These are phyloP conservation scores for Laterallus jamaicensis DNA, from an alignment of 2,113 vertebrate genomes.

Conservation along the genomic window DNA sequence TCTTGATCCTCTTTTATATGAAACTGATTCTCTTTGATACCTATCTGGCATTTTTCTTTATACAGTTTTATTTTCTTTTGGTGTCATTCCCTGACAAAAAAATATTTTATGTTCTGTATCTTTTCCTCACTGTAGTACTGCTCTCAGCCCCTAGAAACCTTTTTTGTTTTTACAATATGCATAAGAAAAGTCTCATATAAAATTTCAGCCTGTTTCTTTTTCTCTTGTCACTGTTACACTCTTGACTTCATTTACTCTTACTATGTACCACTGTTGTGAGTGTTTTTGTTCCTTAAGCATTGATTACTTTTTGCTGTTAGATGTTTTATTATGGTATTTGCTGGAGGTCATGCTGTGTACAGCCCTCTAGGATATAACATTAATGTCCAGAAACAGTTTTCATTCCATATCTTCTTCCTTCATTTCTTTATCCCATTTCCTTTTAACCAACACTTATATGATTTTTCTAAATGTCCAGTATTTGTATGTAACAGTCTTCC, in stretches of 20 bases:
- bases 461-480: neutral
- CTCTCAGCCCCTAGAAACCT: neutral
- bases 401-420: neutral
- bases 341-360: neutral
- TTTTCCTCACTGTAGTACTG: neutral
- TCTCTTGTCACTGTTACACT: neutral
- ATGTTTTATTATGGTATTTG: neutral
- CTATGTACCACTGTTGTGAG: neutral
- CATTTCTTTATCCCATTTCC: neutral
- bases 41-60: constrained; percentile 11
- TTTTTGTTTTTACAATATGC: neutral
- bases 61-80: constrained; percentile 49
- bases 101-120: neutral
- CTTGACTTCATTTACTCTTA: neutral
- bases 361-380: neutral
- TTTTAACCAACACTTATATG: neutral
- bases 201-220: neutral
- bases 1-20: constrained; percentile 63
- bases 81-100: neutral
- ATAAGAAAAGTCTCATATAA: neutral
- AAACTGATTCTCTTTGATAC: constrained; percentile 57
- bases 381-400: neutral
- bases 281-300: neutral
- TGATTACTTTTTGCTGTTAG: neutral
- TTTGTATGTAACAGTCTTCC: neutral